Evolutionary conservation across 2,888 invertebrate genomes (phyloP), one percentile per base, ranked within the genome.

Genomic region (Campoletis raptor): DNA sequence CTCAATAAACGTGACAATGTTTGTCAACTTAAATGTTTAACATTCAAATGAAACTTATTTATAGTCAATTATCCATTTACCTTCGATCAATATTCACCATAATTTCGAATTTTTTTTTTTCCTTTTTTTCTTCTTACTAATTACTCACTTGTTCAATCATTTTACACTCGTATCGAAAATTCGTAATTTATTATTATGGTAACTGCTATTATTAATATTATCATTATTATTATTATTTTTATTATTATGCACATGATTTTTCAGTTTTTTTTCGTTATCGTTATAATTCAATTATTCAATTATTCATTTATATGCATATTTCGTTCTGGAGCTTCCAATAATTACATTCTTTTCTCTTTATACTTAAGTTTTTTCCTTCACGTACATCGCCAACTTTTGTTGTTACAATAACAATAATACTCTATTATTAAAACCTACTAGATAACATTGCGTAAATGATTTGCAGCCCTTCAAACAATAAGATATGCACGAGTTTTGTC

Each of bases 391-490:
- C 15, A 30, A 61, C 12, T 61, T 30, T 30, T 61, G 6, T 81
- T 54, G 10, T 74, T 87, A 86, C 81, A 85, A 86, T 87, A 85
- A 85, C 81, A 77, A 77, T 69, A 40, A 69, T 70, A 80, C 80
- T 72, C 81, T 89, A 87, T 76, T 45, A 79, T 80, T 85, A 89
- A 88, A 83, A 90, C 86, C 82, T 90, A 90, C 90, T 92, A 91
- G 89, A 90, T 92, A 92, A 92, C 92, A 90, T 90, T 89, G 80
- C 73, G 89, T 92, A 92, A 87, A 92, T 90, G 87, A 91, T 92
- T 86, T 91, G 89, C 88, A 90, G 90, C 89, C 85, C 85, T 42
- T 87, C 82, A 92, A 92, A 90, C 92, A 90, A 91, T 90, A 88
- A 85, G 90, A 92, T 91, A 92, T 90, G 90, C 89, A 88, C 88